A percentile compares a stretch with the other conserved stretches of the same genome.
phyloP scores from a whole-genome alignment of 2,113 vertebrate species.

The Nothobranchius kuhntae region DNA sequence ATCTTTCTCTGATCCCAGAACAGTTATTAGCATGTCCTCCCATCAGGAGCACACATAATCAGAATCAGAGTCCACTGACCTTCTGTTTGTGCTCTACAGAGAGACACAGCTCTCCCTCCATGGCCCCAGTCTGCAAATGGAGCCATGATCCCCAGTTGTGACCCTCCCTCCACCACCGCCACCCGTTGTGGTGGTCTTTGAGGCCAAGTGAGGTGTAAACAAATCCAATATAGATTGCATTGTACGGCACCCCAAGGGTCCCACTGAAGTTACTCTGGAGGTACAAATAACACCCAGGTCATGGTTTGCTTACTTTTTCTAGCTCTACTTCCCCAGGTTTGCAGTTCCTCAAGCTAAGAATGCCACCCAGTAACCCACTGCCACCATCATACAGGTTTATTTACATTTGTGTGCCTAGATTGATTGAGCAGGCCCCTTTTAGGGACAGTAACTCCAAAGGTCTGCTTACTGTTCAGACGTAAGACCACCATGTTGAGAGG shows the following conservation, averaged over 20 bases:
- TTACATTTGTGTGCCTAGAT: slow-evolving; percentile 66
- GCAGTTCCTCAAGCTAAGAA: slow-evolving; percentile 14
- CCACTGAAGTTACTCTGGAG: slow-evolving; percentile 66
- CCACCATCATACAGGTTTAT: slow-evolving; percentile 67
- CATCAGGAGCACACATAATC: slow-evolving; percentile 38
- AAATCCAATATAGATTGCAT: slow-evolving; percentile 78
- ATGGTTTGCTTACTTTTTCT: slow-evolving; percentile 72
- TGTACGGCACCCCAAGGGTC: slow-evolving; percentile 65
- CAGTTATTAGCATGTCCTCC: slow-evolving; percentile 56
- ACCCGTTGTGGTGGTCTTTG: slow-evolving; percentile 69
- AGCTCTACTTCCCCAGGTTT: slow-evolving; percentile 51
- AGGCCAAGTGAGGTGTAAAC: slow-evolving; percentile 80
- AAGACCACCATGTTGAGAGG: slow-evolving; percentile 59
- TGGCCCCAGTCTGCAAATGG: slow-evolving; percentile 66
- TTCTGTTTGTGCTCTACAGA: slow-evolving; percentile 40
- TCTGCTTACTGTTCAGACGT: slow-evolving; percentile 66
- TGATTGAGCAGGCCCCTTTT: slow-evolving; percentile 67
- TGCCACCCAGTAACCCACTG: slow-evolving; percentile 45
- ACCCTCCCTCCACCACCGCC: slow-evolving; percentile 69
- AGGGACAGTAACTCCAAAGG: slow-evolving; percentile 41
- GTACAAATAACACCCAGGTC: slow-evolving; percentile 72
- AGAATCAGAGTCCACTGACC: slow-evolving; percentile 53
- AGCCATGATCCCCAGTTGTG: slow-evolving; percentile 64
- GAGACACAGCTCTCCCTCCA: slow-evolving; percentile 35
- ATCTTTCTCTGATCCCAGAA: slow-evolving; percentile 53